Base-by-base conservation (phyloP, 2,888 invertebrate species). In the Marronus borbonicus region DNA sequence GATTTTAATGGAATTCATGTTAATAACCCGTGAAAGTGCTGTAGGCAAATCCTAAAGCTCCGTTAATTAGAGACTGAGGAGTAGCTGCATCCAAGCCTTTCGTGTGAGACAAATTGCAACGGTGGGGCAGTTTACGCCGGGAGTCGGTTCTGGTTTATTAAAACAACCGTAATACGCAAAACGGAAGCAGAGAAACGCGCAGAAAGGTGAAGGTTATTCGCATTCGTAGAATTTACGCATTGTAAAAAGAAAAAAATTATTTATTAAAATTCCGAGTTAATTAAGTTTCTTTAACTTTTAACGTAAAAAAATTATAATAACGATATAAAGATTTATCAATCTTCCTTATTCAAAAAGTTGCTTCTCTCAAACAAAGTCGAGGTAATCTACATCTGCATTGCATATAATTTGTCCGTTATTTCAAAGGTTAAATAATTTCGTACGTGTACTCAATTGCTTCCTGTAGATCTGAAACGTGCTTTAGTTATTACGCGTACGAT, bases 1-100 rank as follows among this genome's bases (percentile, higher is more conserved):
- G 58, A 74, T 60, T 49, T 58, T 60, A 65, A 76, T 76, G 62
- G 76, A 76, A 76, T 31, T 24, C 76, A 50, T 76, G 65, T 12
- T 75, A 75, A 28, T 28, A 76, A 49, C 49, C 76, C 76, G 20
- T 76, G 64, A 76, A 76, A 76, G 28, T 49, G 36, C 39, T 75
- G 39, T 62, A 75, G 24, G 62, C 44, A 44, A 8, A 44, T 44
- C 44, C 10, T 50, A 17, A 65, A 76, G 44, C 31, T 65, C 64
- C 39, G 10, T 62, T 76, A 76, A 65, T 76, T 65, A 65, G 65
- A 65, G 50, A n/a, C 20, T 65, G 64, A 44, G n/a, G 36, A 49
- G 20, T 49, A 24, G 24, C 20, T 49, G 14, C 49, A 24, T 49
- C 44, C 14, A 24, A 24, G 24, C 49, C 28, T 68, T 49, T 17